phyloP scores from a whole-genome alignment of 1,140 invertebrate species.

The Cyrtorhinus lividipennis region DNA sequence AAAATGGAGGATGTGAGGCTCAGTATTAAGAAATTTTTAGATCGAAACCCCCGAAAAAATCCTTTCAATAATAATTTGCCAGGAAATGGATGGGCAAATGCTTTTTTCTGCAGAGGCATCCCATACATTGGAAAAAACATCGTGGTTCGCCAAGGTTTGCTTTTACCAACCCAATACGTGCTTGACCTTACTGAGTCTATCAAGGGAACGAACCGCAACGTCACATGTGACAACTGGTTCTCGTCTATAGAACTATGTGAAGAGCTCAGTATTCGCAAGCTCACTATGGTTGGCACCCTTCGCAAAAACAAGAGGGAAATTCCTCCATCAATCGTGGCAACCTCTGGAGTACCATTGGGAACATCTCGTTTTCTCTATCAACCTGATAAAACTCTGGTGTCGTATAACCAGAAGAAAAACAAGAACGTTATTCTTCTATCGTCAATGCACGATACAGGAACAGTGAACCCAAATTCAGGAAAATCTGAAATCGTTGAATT shows the following conservation, averaged over 20 bases:
- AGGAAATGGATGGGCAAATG: no score
- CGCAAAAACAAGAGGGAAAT: conserved; percentile 28
- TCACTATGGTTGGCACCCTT: conserved; percentile 27
- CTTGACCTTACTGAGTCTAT: conserved; percentile 23
- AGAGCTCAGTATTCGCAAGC: conserved; percentile 23
- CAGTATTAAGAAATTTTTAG: no score
- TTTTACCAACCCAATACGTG: conserved; percentile 24
- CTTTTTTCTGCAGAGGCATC: neutral
- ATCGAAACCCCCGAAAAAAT: no score
- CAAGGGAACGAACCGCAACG: conserved; percentile 25
- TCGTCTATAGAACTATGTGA: conserved; percentile 25
- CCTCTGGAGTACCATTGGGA: neutral
- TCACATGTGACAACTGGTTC: conserved; percentile 30
- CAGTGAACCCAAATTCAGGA: neutral
- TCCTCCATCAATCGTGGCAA: neutral
- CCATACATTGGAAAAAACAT: neutral
- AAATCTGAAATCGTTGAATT: neutral
- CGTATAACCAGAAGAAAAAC: neutral
- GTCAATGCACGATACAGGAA: neutral
- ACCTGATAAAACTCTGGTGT: neutral
- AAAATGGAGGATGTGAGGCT: no score
- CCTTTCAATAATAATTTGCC: no score
- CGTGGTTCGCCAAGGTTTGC: neutral
- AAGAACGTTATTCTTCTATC: neutral
- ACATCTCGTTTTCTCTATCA: neutral